These are phyloP conservation scores for Caenorhabditis remanei DNA, from an alignment of 1,140 invertebrate genomes.

Conservation along the genomic window DNA sequence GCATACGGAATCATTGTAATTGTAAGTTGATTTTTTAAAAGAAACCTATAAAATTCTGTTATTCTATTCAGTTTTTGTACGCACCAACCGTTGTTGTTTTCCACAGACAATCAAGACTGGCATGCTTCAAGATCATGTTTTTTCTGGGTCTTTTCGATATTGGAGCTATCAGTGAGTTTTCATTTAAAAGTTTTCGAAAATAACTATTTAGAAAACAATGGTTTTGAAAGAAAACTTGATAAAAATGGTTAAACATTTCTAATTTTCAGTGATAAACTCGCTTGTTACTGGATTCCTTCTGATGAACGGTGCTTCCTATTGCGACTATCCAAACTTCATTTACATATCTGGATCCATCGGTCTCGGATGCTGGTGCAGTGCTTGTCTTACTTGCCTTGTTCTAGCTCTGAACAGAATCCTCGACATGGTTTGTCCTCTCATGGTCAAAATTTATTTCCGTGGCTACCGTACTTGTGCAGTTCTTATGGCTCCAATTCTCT, in stretches of 20 bases:
- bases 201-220: background rate
- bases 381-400: constrained; percentile 11
- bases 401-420: constrained; percentile 29
- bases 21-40: background rate
- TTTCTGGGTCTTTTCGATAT: constrained; percentile 41
- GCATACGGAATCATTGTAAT: constrained; percentile 29
- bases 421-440: constrained; percentile 38
- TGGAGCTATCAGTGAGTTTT: constrained; percentile 18
- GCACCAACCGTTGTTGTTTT: constrained; percentile 22
- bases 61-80: constrained; percentile 20
- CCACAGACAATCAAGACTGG: constrained; percentile 1
- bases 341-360: constrained; percentile 29
- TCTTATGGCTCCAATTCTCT: constrained; percentile 37
- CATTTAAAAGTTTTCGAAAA: background rate
- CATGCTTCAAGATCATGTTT: constrained; percentile 38
- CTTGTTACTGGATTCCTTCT: constrained; percentile 5
- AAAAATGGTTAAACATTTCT: background rate
- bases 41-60: background rate
- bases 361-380: constrained; percentile 29
- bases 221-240: too few relatives aligned
- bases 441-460: constrained; percentile 33
- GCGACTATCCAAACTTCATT: constrained; percentile 35
- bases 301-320: constrained; percentile 17
- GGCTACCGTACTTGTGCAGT: constrained; percentile 17
- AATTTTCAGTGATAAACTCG: background rate